Evolutionary conservation across 2,888 invertebrate genomes (phyloP), one percentile per base, ranked within the genome.

Genomic region (Lepidocyrtoides sp.): DNA sequence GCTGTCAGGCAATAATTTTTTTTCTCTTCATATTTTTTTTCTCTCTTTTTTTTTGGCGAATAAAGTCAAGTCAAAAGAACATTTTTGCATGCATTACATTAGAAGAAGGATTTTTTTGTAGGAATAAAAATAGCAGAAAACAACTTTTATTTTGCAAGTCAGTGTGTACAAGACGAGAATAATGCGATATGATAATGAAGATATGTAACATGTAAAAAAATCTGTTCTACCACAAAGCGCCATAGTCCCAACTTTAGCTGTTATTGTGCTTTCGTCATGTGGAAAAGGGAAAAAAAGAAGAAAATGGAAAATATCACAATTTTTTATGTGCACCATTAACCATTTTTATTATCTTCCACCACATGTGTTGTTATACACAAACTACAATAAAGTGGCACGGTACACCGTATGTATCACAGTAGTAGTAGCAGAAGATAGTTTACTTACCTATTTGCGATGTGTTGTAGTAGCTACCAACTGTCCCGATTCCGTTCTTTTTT

Each of bases 251-350:
- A 32, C 0, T 32, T 66, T 32, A 32, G 66, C 23, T 60, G 60
- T 66, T 63, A 66, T 66, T 66, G 63, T 63, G n/a, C n/a, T 29
- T 20, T 57, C 57, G 57, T 57, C 57, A 57, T 20, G n/a, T 26
- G 12, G 32, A 32, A 66, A 32, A 32, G 32, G 32, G 26, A 8
- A 26, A 14, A 51, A 26, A 32, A 54, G 32, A 36, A 54, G 57
- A 32, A 81, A 60, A 44, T 60, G 23, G 79, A 77, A 69, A 79
- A 88, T 81, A 88, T 88, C 81, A 32, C 88, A 75, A 54, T 66
- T 60, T 81, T 88, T 88, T 88, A 88, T 88, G 88, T 88, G 81
- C 36, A 81, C 88, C 88, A 88, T 88, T 88, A 88, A 88, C 88
- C 51, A 81, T 81, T 88, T 88, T 88, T 88, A 88, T 88, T 88